Percentiles rank a stretch among this genome's conserved stretches.
These are phyloP conservation scores for Dugesia japonica DNA, from an alignment of 2,888 invertebrate genomes.

Conservation along the genomic window DNA sequence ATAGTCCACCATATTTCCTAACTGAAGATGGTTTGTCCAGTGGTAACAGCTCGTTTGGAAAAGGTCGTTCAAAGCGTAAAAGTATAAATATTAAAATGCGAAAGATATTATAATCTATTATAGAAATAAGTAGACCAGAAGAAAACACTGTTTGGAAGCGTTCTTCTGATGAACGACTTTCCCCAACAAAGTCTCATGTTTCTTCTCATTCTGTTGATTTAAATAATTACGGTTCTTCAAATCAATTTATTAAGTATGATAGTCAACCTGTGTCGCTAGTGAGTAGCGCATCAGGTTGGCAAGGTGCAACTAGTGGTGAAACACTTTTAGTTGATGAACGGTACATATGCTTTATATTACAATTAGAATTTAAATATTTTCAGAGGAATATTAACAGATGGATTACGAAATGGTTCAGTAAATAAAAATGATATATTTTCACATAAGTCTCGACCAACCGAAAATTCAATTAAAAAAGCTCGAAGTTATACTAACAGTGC, in stretches of 20 bases:
- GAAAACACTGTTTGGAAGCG: neutral
- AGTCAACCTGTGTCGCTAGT: neutral
- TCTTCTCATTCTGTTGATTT: neutral
- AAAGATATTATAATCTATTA: neutral
- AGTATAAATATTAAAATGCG: neutral
- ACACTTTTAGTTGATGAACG: slow-evolving; percentile 12
- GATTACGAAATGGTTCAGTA: neutral
- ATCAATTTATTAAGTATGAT: neutral
- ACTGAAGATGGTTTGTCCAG: slow-evolving; percentile 2
- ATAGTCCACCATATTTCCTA: slow-evolving; percentile 3
- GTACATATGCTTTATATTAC: neutral
- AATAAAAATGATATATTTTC: neutral
- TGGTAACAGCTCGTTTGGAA: neutral
- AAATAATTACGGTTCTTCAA: neutral
- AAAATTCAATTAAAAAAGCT: neutral
- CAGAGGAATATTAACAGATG: neutral
- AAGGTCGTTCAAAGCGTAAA: neutral
- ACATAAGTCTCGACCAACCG: neutral
- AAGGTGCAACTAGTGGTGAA: slow-evolving; percentile 1
- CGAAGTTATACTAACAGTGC: neutral
- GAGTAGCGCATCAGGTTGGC: neutral
- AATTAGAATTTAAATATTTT: no score
- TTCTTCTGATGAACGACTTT: neutral
- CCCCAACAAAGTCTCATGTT: neutral
- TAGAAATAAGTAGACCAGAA: neutral